These are phyloP conservation scores for Bradypodion pumilum DNA, from an alignment of 2,797 vertebrate species.

Conservation along the genomic window DNA sequence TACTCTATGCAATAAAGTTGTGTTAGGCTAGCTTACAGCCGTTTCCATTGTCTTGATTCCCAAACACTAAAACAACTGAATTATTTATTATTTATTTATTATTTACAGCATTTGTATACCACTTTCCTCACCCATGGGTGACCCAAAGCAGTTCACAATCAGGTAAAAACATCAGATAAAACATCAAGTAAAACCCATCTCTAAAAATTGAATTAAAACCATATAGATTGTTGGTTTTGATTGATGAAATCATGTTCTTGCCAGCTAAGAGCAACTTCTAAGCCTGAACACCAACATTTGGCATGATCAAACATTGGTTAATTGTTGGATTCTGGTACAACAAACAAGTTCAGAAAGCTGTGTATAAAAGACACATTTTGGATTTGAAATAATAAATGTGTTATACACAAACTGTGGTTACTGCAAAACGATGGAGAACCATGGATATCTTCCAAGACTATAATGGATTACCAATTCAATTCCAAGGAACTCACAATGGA, in stretches of 20 bases:
- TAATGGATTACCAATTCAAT: not conserved
- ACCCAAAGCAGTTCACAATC: too few relatives aligned
- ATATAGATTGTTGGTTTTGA: not conserved
- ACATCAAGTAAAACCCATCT: too few relatives aligned
- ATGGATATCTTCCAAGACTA: not conserved
- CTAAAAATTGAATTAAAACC: too few relatives aligned
- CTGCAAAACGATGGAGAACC: not conserved
- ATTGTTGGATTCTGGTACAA: not conserved
- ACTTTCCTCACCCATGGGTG: too few relatives aligned
- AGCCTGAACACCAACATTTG: not conserved
- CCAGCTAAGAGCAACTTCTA: not conserved
- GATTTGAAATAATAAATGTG: not conserved
- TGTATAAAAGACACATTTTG: not conserved
- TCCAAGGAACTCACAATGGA: too few relatives aligned
- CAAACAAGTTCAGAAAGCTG: not conserved
- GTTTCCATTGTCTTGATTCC: too few relatives aligned
- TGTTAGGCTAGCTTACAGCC: too few relatives aligned
- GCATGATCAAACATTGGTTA: not conserved
- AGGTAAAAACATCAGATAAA: too few relatives aligned
- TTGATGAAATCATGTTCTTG: not conserved
- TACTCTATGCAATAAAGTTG: too few relatives aligned
- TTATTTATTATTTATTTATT: too few relatives aligned
- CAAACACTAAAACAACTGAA: too few relatives aligned
- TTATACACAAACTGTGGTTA: not conserved
- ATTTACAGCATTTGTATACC: too few relatives aligned